Percentiles rank a stretch among this genome's conserved stretches.
Evolutionary conservation across 1,140 invertebrate species (phyloP).

Genomic region (Drosophila ohnishii): DNA sequence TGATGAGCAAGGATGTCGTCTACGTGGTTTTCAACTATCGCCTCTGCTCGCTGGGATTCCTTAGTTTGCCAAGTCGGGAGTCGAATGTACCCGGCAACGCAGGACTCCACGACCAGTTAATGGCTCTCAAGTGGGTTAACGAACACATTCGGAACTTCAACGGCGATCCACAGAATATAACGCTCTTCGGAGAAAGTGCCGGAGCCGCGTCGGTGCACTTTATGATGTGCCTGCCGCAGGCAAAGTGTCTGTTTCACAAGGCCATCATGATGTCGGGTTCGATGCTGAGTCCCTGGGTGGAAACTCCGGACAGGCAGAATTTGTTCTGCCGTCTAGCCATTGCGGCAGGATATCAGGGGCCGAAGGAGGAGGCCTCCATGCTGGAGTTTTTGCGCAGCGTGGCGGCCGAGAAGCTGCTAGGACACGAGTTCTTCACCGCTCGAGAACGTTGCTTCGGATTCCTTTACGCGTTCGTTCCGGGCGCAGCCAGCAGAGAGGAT

Average conservation of each 20-base stretch:
- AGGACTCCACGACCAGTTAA: slow-evolving; percentile 84
- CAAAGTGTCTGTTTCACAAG: slow-evolving; percentile 85
- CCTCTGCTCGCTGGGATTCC: slow-evolving; percentile 86
- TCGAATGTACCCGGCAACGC: slow-evolving; percentile 83
- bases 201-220: slow-evolving; percentile 72
- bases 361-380: slow-evolving; percentile 61
- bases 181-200: slow-evolving; percentile 81
- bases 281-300: slow-evolving; percentile 80
- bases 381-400: slow-evolving; percentile 84
- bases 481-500: slow-evolving; percentile 23
- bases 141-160: slow-evolving; percentile 72
- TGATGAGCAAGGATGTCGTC: slow-evolving; percentile 86
- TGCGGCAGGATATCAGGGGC: slow-evolving; percentile 57
- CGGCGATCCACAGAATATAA: slow-evolving; percentile 70
- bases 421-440: slow-evolving; percentile 42
- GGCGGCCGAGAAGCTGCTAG: slow-evolving; percentile 84
- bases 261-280: slow-evolving; percentile 86
- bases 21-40: slow-evolving; percentile 89
- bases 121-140: slow-evolving; percentile 80
- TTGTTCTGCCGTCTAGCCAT: slow-evolving; percentile 49
- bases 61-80: slow-evolving; percentile 83
- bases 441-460: slow-evolving; percentile 48
- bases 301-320: slow-evolving; percentile 13
- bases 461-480: slow-evolving; percentile 65
- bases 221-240: slow-evolving; percentile 67